Base-by-base conservation (phyloP, 2,888 invertebrate genomes). In the Nudaria mundana region DNA sequence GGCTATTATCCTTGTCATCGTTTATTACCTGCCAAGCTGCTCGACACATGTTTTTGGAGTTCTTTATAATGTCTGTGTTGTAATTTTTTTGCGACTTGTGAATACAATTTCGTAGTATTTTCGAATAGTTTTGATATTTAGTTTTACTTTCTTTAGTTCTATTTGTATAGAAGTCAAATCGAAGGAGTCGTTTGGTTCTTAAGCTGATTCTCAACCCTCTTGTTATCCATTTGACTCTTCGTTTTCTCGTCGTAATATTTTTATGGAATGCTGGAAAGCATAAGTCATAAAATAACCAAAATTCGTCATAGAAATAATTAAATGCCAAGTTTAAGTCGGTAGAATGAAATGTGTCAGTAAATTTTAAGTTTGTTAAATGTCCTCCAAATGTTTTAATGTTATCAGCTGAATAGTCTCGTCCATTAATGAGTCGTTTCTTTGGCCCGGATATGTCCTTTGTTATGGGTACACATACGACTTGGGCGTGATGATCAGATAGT, bases 81-180 rank as follows among this genome's bases (percentile, higher is more conserved):
- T 26, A 26, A 8, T 10, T 26, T 26, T n/a, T 26, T 14, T 26
- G 26, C 2, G 26, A 26, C 7, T 3, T 26, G 14, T 26, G 6
- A 13, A 35, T 35, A 36, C 26, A 24, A 7, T 20, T 25, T 29
- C 36, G 5, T 26, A 35, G 14, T 11, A 35, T 18, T 31, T 28
- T 28, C 15, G 28, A 28, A 28, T 28, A 28, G n/a, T 8, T 7
- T 4, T 15, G 8, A 28, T 5, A 28, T 4, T 14, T 28, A 28
- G 5, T 13, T 28, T 28, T 26, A 28, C n/a, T 14, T n/a, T 28
- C 28, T 28, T n/a, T 28, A n/a, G 12, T 28, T 28, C n/a, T 28
- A 14, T 28, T 8, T 8, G 8, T 28, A 14, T 15, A 28, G 15
- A 8, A 28, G 7, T n/a, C n/a, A 8, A 13, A 1, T 5, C 28